Percentiles rank a stretch among this genome's conserved stretches.
Evolutionary conservation across 2,888 invertebrate species (phyloP).

Genomic region (Eurytoma californica): DNA sequence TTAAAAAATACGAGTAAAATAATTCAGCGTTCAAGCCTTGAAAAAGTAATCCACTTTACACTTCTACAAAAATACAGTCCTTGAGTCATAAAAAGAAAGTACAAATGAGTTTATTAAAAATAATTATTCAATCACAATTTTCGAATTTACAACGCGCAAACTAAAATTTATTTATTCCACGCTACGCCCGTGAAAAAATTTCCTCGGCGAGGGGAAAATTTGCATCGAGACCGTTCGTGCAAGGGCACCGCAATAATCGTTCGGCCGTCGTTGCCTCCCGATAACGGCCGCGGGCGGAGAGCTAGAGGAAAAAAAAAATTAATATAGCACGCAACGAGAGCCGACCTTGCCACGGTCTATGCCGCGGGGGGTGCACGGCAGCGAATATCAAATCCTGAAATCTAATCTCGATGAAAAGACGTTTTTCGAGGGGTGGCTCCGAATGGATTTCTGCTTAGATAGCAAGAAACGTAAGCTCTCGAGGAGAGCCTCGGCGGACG

Average conservation of each 20-base stretch:
- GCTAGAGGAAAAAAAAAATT: conserved; percentile 17
- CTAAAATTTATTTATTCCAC: no score
- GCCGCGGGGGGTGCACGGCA: neutral
- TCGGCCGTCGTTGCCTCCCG: neutral
- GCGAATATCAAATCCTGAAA: conserved; percentile 50
- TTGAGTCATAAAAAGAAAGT: no score
- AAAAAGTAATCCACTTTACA: neutral
- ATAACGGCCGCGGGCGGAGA: neutral
- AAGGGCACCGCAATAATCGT: conserved; percentile 20
- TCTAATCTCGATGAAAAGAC: conserved; percentile 54
- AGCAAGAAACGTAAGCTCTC: conserved; percentile 46
- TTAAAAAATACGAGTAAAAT: no score
- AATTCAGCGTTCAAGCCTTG: neutral
- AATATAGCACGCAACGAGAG: neutral
- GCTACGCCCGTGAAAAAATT: no score
- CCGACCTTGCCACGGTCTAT: conserved; percentile 28
- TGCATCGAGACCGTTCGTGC: neutral
- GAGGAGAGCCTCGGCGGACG: neutral
- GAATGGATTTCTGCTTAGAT: conserved; percentile 56
- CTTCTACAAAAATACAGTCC: no score
- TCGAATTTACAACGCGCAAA: no score
- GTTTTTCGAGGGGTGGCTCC: conserved; percentile 27
- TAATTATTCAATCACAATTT: no score
- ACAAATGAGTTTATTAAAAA: no score
- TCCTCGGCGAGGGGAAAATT: no score